Evolutionary conservation across 2,797 vertebrate species (phyloP).

Genomic region (Zalophus californianus): DNA sequence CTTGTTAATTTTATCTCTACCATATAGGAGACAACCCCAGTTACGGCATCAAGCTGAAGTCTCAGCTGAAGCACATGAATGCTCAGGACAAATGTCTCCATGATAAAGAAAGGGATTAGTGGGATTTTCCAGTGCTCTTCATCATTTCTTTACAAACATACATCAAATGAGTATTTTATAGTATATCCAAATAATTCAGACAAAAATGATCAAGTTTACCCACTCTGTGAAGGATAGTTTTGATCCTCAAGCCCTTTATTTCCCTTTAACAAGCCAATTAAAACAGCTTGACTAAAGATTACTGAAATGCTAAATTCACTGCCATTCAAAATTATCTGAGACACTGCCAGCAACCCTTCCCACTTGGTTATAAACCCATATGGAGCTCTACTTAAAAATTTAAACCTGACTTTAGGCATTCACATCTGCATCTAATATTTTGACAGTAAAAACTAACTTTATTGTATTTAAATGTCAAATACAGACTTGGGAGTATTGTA

Average conservation of each 20-base stretch:
- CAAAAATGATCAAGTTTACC: slow-evolving; percentile 83
- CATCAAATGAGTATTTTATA: slow-evolving; percentile 80
- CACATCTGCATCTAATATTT: slow-evolving; percentile 90
- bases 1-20: slow-evolving; percentile 77
- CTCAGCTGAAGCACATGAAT: slow-evolving; percentile 71
- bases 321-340: slow-evolving; percentile 80
- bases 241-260: slow-evolving; percentile 82
- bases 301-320: slow-evolving; percentile 85
- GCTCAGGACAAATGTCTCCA: slow-evolving; percentile 74
- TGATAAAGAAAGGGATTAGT: slow-evolving; percentile 75
- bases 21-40: slow-evolving; percentile 69
- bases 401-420: slow-evolving; percentile 87
- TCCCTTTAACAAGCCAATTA: slow-evolving; percentile 84
- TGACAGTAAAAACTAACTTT: slow-evolving; percentile 84
- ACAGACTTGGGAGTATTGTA: slow-evolving; percentile 66
- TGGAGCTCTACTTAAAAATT: slow-evolving; percentile 83
- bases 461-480: slow-evolving; percentile 84
- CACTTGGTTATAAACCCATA: slow-evolving; percentile 82
- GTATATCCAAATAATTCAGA: slow-evolving; percentile 83
- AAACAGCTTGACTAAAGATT: slow-evolving; percentile 87
- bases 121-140: slow-evolving; percentile 70
- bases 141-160: slow-evolving; percentile 80
- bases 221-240: slow-evolving; percentile 84
- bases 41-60: slow-evolving; percentile 77
- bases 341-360: slow-evolving; percentile 75